Base-by-base conservation (phyloP, 2,888 invertebrate species). In the Anthoptus insignis region DNA sequence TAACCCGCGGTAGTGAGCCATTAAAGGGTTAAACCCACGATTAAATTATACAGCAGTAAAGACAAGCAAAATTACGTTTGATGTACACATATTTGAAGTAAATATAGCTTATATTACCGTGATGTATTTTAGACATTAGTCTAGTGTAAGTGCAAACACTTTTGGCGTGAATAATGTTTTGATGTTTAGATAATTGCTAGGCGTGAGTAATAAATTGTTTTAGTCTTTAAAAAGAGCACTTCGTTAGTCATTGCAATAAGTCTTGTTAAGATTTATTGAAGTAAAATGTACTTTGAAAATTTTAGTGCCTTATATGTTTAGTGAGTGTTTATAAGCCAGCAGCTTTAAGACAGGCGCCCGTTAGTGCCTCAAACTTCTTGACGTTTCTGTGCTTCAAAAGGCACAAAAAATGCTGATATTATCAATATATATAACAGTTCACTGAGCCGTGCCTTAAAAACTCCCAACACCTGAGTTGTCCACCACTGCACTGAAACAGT, bases 91-190 rank as follows among this genome's bases (percentile, higher is more conserved):
- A 24, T 24, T 47, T 13, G 47, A n/a, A 24, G n/a, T 47, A 47
- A 47, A 24, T 47, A 47, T 8, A 24, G 24, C 22, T 24, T 47
- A n/a, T 47, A 3, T 24, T n/a, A 2, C 45, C 8, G 47, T 47
- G 47, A 47, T 47, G 13, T 47, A 47, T 47, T 47, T 22, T 22
- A 47, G 8, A 47, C 47, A 47, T 47, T 47, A 47, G 47, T 47
- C 22, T 47, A 47, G 47, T 47, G 47, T n/a, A n/a, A 24, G 14
- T 50, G 16, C 14, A 50, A 50, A 27, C 50, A 52, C 29, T 52
- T 29, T 19, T 27, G 19, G 29, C 29, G 42, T 14, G 9, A 14
- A 16, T 16, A 50, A 50, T 81, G 69, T 71, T 71, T 16, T 37
- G 54, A 27, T 59, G 47, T 8, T 47, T 47, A 24, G 47, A 24